phyloP scores from a whole-genome alignment of 1,140 invertebrate genomes.

The Argopecten irradians region DNA sequence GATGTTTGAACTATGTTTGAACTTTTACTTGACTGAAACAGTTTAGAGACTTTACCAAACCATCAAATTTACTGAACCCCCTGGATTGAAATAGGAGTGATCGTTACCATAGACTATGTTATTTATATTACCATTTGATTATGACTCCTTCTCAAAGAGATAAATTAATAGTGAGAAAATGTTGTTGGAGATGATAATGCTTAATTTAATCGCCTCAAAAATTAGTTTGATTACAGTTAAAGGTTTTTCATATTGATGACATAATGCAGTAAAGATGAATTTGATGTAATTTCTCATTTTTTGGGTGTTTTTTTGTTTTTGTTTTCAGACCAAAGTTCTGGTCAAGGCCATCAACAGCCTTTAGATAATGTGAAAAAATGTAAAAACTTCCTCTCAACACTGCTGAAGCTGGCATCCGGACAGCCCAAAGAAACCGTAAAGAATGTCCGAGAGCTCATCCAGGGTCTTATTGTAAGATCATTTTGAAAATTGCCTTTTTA shows the following conservation, averaged over 20 bases:
- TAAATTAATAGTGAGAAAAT: background rate
- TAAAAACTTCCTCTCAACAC: conserved; percentile 97
- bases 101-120: too few relatives aligned
- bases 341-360: conserved; percentile 53
- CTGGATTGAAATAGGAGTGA: too few relatives aligned
- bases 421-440: conserved; percentile 94
- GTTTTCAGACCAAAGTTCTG: conserved; percentile 23
- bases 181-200: background rate
- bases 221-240: background rate
- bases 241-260: background rate
- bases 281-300: background rate
- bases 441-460: conserved; percentile 95
- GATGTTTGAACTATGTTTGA: background rate
- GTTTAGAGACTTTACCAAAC: too few relatives aligned
- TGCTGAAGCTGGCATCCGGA: conserved; percentile 95
- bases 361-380: conserved; percentile 88
- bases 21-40: too few relatives aligned
- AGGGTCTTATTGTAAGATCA: conserved; percentile 88
- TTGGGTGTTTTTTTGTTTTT: background rate
- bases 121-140: background rate
- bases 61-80: too few relatives aligned
- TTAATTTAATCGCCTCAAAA: background rate
- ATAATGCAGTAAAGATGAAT: background rate
- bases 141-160: background rate
- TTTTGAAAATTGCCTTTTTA: too few relatives aligned